These are phyloP conservation scores for Enchytraeus crypticus DNA, from an alignment of 2,888 invertebrate species.

Conservation along the genomic window DNA sequence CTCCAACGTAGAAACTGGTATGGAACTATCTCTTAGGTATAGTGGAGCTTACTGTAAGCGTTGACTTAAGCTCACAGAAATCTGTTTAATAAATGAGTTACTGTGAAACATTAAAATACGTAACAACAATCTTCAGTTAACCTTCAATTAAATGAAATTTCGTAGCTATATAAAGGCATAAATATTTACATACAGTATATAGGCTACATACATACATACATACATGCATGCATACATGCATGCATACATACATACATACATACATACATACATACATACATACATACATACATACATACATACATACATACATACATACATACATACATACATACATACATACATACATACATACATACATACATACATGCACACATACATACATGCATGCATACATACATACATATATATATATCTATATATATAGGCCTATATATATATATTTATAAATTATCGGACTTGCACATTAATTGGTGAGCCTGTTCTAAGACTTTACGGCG, in stretches of 20 bases:
- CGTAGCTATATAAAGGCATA: too few species aligned
- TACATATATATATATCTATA: too few species aligned
- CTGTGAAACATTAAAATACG: too few species aligned
- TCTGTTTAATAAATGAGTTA: too few species aligned
- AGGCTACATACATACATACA: neutral
- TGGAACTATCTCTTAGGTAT: too few species aligned
- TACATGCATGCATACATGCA: neutral
- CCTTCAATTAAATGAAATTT: too few species aligned
- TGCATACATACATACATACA: neutral
- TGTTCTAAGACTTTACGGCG: too few species aligned
- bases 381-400: neutral
- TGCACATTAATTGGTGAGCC: too few species aligned
- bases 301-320: neutral
- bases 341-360: neutral
- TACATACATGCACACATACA: neutral
- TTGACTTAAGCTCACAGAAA: too few species aligned
- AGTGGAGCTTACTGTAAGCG: too few species aligned
- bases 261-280: neutral
- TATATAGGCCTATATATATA: neutral
- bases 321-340: neutral
- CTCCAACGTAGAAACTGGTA: too few species aligned
- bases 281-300: neutral
- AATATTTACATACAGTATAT: neutral
- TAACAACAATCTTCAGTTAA: too few species aligned
- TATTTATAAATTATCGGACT: neutral